Conservation (phyloP, 1,140 invertebrate genomes). For the Grapholita molesta region DNA sequence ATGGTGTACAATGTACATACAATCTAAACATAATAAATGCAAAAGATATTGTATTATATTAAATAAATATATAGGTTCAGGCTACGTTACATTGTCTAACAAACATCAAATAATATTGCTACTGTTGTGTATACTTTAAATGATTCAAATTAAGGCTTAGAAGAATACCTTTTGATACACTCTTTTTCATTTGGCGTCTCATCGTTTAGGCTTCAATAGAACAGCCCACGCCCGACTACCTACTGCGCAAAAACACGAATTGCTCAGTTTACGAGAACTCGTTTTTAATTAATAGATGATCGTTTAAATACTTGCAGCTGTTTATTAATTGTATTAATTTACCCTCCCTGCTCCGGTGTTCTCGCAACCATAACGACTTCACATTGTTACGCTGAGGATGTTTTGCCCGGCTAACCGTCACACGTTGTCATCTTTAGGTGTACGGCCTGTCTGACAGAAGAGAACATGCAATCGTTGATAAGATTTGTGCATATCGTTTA, state of each 20-base stretch:
- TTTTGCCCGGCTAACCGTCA: neutral
- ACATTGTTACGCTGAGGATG: neutral
- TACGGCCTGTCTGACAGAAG: neutral
- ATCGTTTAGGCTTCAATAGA: neutral
- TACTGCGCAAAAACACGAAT: neutral
- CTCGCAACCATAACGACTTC: neutral
- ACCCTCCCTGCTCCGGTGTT: neutral
- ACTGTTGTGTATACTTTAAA: too few species aligned
- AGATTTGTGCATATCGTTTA: neutral
- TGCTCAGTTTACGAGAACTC: neutral
- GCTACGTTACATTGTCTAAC: too few species aligned
- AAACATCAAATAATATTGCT: too few species aligned
- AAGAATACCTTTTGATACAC: too few species aligned
- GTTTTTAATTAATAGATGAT: neutral
- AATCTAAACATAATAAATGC: too few species aligned
- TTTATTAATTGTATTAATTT: slow-evolving; percentile 1
- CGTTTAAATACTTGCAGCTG: neutral
- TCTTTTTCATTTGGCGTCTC: neutral
- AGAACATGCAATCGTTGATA: neutral
- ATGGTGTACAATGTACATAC: too few species aligned
- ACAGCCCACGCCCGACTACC: neutral
- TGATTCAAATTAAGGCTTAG: too few species aligned
- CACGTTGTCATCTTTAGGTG: neutral
- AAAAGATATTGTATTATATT: too few species aligned
- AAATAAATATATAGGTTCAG: too few species aligned